Base-by-base conservation (phyloP, 2,888 invertebrate genomes). In the Eristalis tenax region DNA sequence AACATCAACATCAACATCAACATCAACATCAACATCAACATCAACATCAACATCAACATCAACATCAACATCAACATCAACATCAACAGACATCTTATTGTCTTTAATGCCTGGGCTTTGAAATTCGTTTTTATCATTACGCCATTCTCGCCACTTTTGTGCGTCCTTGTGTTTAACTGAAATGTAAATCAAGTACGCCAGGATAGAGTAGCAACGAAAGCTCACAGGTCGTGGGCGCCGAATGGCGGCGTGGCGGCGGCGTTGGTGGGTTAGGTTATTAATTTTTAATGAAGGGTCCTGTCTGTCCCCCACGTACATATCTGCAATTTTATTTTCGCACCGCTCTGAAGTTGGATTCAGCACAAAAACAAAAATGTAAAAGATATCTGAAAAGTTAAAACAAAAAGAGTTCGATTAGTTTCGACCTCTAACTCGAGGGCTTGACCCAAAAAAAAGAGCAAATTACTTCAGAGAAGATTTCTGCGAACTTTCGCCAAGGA, bases 261-360 rank as follows among this genome's bases (percentile, higher is more conserved):
- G n/a, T n/a, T 28, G 4, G 61, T 10, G 59, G 61, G 40, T 40
- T 11, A 13, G 61, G 5, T 63, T 73, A 32, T 73, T 73, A 50
- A 63, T 63, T 73, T 73, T 73, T 73, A 73, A 73, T 50, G 63
- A 73, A 73, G 63, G 40, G 71, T 57, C 61, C 43, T 32, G 50
- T 13, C 50, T n/a, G 26, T 13, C 71, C 43, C 43, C 40, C 18
- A n/a, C n/a, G n/a, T 11, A 61, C 57, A 15, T 22, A 61, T 23
- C 71, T 71, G 23, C n/a, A 28, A 59, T 35, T 59, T 35, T n/a
- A 38, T 28, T 70, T 13, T 32, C 11, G 1, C 50, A 50, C n/a
- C 50, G 8, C n/a, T n/a, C n/a, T n/a, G n/a, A n/a, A n/a, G n/a
- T n/a, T 18, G 50, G 50, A 8, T 18, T 5, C 4, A 50, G 50